Evolutionary conservation across 2,888 invertebrate genomes (phyloP), one percentile per base, ranked within the genome.

Genomic region (Rhagium mordax): DNA sequence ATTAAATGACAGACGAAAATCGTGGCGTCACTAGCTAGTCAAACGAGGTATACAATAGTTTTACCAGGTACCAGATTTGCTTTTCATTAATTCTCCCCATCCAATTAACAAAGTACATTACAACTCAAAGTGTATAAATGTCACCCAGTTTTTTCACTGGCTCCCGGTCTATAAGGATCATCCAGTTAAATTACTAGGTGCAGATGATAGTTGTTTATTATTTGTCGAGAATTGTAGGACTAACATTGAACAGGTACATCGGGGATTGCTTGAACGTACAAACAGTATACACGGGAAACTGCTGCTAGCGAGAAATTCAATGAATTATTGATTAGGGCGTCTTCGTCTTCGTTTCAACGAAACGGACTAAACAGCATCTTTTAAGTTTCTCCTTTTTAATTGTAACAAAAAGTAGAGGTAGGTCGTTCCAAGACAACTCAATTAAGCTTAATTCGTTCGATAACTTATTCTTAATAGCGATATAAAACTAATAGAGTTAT

Each of bases 121-220:
- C n/a, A n/a, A n/a, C n/a, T n/a, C n/a, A n/a, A n/a, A n/a, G n/a
- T n/a, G n/a, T n/a, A n/a, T n/a, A n/a, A n/a, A n/a, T n/a, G n/a
- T n/a, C n/a, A n/a, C n/a, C n/a, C n/a, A n/a, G n/a, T n/a, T n/a
- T n/a, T n/a, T n/a, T n/a, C n/a, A n/a, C n/a, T n/a, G n/a, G n/a
- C n/a, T n/a, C n/a, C n/a, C n/a, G n/a, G n/a, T n/a, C n/a, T n/a
- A 55, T 55, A 55, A 55, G 24, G 21, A 55, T 55, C 21, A 55
- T 2, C 21, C 24, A 24, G 55, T 55, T 55, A 55, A 55, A n/a
- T 41, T n/a, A n/a, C n/a, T 41, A 4, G n/a, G 3, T n/a, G 41
- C 41, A 41, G 41, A 41, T 41, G 41, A 41, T 41, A 41, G 41
- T 41, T 41, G 41, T 41, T 41, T 41, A 41, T 41, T 41, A 41